Base-by-base conservation (phyloP, 2,113 vertebrate species). In the Chamaetylas fuelleborni region DNA sequence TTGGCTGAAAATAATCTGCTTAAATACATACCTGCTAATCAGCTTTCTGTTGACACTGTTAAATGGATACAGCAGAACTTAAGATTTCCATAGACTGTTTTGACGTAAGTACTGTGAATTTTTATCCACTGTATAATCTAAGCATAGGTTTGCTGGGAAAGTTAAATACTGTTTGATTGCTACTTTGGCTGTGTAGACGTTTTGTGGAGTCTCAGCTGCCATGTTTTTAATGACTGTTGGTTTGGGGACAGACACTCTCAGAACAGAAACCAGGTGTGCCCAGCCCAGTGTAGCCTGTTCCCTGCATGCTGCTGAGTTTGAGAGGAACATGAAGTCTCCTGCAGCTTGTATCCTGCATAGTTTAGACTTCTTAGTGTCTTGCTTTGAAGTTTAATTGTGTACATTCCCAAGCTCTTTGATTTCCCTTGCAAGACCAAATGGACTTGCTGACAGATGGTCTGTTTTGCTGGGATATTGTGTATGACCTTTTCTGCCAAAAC, bases 21-120 rank as follows among this genome's bases (percentile, higher is more conserved):
- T 87, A 92, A 95, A 72, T 50, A 53, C 36, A 92, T 40, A 80
- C 82, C 25, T 90, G 58, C 92, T 90, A 90, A 92, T 94, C 78
- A 69, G 88, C 85, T 93, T 80, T 82, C 40, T 70, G 0, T 42
- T 73, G 36, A 57, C 45, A 29, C 60, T 74, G 72, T 66, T 95
- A 78, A 91, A 67, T 67, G 36, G 72, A n/a, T 91, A 33, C 17
- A 56, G 77, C 34, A 71, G 77, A 47, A 53, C 7, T 60, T 62
- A 15, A 34, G 33, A 40, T 50, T 84, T 65, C 50, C 26, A 6
- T 10, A 16, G 72, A 67, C 29, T 62, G 2, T 62, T 79, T 54
- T 51, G 81, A 38, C 1, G 0, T 10, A 64, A 72, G 71, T 29
- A 14, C 26, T 51, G 51, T 0, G 6, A 42, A 33, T 56, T 86